Percentiles rank a stretch among this genome's conserved stretches.
These are phyloP conservation scores for Myrmecophaga tridactyla DNA, from an alignment of 2,113 vertebrate genomes.

Conservation along the genomic window DNA sequence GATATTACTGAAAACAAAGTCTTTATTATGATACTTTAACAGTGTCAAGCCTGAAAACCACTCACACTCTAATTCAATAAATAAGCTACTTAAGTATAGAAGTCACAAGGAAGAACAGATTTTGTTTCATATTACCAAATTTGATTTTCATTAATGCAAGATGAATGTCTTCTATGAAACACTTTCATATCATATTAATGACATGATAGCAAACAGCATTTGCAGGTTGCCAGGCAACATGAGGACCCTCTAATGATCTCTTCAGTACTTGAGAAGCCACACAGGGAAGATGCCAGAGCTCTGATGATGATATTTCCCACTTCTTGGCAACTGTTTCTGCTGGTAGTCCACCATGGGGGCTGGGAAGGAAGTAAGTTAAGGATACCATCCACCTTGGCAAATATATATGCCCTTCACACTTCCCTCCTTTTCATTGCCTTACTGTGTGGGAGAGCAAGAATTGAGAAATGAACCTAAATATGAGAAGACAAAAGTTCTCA, in stretches of 20 bases:
- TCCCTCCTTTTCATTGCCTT: neutral
- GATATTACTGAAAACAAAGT: conserved; percentile 56
- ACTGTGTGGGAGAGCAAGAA: neutral
- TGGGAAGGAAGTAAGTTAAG: neutral
- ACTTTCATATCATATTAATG: conserved; percentile 77
- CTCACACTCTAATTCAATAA: conserved; percentile 75
- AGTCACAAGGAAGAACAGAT: conserved; percentile 71
- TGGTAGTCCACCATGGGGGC: neutral
- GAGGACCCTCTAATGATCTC: conserved; percentile 78
- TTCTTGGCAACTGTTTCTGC: conserved; percentile 75
- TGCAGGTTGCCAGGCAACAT: conserved; percentile 77
- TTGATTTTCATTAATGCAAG: conserved; percentile 79
- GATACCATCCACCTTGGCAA: neutral
- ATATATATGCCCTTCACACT: neutral
- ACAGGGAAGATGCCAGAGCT: conserved; percentile 72
- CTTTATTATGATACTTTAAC: conserved; percentile 64
- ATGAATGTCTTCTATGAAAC: conserved; percentile 73
- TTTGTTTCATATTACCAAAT: conserved; percentile 75
- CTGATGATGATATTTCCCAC: conserved; percentile 54
- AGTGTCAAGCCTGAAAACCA: conserved; percentile 69
- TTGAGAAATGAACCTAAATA: neutral
- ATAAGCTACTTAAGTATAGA: conserved; percentile 76
- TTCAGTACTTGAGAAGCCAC: conserved; percentile 72
- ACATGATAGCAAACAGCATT: conserved; percentile 77
- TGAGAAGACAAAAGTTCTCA: neutral